A percentile compares a stretch with the other conserved stretches of the same genome.
Evolutionary conservation across 2,888 invertebrate species (phyloP).

Genomic region (Nudaria mundana): DNA sequence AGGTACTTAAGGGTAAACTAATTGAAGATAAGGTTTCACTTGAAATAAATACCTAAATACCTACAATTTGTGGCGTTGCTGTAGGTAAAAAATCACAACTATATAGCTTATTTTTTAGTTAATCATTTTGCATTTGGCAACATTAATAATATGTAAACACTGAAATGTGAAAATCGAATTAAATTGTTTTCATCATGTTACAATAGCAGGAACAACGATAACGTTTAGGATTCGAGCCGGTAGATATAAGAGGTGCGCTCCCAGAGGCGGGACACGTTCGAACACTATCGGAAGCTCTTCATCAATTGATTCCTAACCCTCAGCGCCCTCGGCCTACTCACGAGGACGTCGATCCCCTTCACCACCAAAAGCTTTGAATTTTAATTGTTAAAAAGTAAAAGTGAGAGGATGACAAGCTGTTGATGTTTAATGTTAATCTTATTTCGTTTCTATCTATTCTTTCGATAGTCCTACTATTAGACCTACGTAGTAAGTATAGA

Average conservation of each 20-base stretch:
- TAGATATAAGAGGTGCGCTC: slow-evolving; percentile 46
- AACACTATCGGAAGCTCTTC: slow-evolving; percentile 62
- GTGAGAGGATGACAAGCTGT: too few species aligned
- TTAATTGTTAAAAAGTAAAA: slow-evolving; percentile 1
- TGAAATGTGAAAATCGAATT: too few species aligned
- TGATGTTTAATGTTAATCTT: too few species aligned
- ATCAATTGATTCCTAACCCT: slow-evolving; percentile 69
- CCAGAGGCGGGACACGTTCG: slow-evolving; percentile 70
- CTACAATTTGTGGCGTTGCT: too few species aligned
- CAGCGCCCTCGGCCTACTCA: slow-evolving; percentile 25
- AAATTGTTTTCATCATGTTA: slow-evolving; percentile 27
- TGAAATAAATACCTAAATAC: too few species aligned
- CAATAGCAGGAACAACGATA: slow-evolving; percentile 25
- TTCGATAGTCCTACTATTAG: too few species aligned
- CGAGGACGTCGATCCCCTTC: slow-evolving; percentile 45
- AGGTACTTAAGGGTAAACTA: slow-evolving; percentile 6
- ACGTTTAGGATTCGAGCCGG: slow-evolving; percentile 16
- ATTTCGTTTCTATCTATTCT: too few species aligned
- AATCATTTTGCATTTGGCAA: too few species aligned
- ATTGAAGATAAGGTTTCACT: background rate
- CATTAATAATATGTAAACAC: too few species aligned
- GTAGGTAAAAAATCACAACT: too few species aligned
- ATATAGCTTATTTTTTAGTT: too few species aligned
- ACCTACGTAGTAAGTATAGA: too few species aligned
- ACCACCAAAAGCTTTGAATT: slow-evolving; percentile 9